phyloP scores from a whole-genome alignment of 1,140 invertebrate species.

The Belonocnema kinseyi region DNA sequence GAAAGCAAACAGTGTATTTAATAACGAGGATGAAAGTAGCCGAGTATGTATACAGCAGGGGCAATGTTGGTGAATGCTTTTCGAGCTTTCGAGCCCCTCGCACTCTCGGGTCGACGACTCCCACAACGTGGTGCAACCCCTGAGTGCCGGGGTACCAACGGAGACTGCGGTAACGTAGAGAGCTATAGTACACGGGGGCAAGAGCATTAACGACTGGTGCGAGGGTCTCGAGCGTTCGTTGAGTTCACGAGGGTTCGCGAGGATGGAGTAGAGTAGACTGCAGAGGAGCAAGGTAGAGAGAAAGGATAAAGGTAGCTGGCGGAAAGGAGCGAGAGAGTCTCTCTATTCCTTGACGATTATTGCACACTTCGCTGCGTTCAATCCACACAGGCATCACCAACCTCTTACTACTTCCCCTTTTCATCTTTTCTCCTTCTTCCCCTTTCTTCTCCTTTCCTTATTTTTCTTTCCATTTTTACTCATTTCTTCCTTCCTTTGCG shows the following conservation, averaged over 20 bases:
- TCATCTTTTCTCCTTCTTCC: background rate
- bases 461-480: background rate
- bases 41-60: background rate
- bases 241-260: conserved; percentile 45
- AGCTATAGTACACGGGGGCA: conserved; percentile 40
- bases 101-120: conserved; percentile 26
- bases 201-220: conserved; percentile 60
- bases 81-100: conserved; percentile 39
- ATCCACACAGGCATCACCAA: conserved; percentile 53
- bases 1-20: conserved; percentile 45
- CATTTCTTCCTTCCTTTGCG: background rate
- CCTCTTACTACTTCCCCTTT: conserved; percentile 45
- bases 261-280: conserved; percentile 32
- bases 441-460: background rate
- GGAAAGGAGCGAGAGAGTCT: conserved; percentile 47
- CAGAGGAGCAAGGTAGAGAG: conserved; percentile 39
- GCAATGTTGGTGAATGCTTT: conserved; percentile 32
- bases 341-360: conserved; percentile 65
- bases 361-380: conserved; percentile 57
- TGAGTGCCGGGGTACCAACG: conserved; percentile 4
- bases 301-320: conserved; percentile 56
- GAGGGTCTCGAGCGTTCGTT: conserved; percentile 53
- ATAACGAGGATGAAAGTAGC: conserved; percentile 41
- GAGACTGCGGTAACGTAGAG: conserved; percentile 21
- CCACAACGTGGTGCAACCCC: background rate